Evolutionary conservation across 2,888 invertebrate species (phyloP), one percentile per base, ranked within the genome.

Genomic region (Omphaloscelis lunosa): DNA sequence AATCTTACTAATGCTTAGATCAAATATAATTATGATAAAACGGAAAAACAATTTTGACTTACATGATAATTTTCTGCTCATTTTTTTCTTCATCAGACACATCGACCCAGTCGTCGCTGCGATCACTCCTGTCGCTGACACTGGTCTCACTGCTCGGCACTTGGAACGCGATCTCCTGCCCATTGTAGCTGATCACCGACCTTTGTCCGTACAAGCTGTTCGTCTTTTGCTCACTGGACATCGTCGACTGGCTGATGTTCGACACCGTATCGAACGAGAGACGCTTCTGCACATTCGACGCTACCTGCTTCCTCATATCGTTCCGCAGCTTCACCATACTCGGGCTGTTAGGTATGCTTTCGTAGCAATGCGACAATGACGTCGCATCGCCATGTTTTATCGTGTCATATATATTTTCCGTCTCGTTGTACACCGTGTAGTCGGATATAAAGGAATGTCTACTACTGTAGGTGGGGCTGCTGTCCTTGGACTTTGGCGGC

Each of bases 41-140:
- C 34, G 3, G 34, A 56, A n/a, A 29, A 27, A 27, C 5, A 15
- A n/a, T n/a, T n/a, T 17, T n/a, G 79, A 97, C 97, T 97, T 92
- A 97, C 97, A 97, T 97, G 67, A 97, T 96, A 86, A 97, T 97
- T 84, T 97, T 96, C 84, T 95, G 96, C 79, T 96, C 95, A 85
- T 92, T 95, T 85, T 96, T 96, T 82, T 97, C 97, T 84, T 97
- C 97, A 90, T 97, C 97, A 9, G 97, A 97, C 23, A 98, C 95
- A 89, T 98, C 98, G 61, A 97, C 97, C 98, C 98, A 98, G 88
- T 98, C 97, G 82, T 98, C 98, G 83, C 97, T 97, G 29, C 97
- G 94, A 86, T 97, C 97, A 85, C 97, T 97, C 11, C 97, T 94
- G 86, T 97, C 97, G 86, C 97, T 97, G 69, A 96, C 96, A 88